Evolutionary conservation across 1,140 invertebrate genomes (phyloP).

Genomic region (Musca vetustissima): DNA sequence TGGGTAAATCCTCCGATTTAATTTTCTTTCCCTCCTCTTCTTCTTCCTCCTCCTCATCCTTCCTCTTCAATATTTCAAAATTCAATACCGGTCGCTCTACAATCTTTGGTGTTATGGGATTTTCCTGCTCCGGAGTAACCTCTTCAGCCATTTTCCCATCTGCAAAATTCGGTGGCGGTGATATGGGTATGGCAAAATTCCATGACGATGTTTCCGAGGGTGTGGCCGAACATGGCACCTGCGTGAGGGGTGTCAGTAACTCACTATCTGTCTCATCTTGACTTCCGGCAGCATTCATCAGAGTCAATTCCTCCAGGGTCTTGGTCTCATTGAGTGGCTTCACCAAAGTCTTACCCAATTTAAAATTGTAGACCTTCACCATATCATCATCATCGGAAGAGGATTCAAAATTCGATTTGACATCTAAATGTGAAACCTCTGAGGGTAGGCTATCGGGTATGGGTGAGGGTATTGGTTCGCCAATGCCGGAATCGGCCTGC

Average conservation of each 20-base stretch:
- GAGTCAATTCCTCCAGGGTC: slow-evolving; percentile 37
- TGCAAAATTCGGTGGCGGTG: slow-evolving; percentile 50
- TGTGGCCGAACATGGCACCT: slow-evolving; percentile 29
- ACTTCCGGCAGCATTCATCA: slow-evolving; percentile 28
- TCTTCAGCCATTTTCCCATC: slow-evolving; percentile 27
- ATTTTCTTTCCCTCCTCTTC: neutral
- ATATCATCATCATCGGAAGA: slow-evolving; percentile 53
- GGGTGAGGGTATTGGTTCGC: slow-evolving; percentile 43
- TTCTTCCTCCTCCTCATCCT: slow-evolving; percentile 1
- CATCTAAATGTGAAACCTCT: slow-evolving; percentile 10
- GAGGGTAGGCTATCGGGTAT: slow-evolving; percentile 34
- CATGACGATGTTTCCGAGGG: slow-evolving; percentile 43
- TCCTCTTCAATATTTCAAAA: slow-evolving; percentile 25
- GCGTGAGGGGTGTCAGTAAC: slow-evolving; percentile 11
- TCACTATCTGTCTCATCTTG: slow-evolving; percentile 26
- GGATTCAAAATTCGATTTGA: slow-evolving; percentile 39
- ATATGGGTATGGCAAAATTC: slow-evolving; percentile 49
- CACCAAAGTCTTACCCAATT: slow-evolving; percentile 47
- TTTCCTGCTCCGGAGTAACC: slow-evolving; percentile 12
- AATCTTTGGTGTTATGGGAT: slow-evolving; percentile 35
- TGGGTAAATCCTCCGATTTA: too few relatives aligned
- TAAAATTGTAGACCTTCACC: slow-evolving; percentile 53
- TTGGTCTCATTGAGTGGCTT: slow-evolving; percentile 28
- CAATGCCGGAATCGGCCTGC: slow-evolving; percentile 50
- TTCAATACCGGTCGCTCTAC: slow-evolving; percentile 27